Evolutionary conservation across 2,888 invertebrate genomes (phyloP).

Genomic region (Xestia ashworthii): DNA sequence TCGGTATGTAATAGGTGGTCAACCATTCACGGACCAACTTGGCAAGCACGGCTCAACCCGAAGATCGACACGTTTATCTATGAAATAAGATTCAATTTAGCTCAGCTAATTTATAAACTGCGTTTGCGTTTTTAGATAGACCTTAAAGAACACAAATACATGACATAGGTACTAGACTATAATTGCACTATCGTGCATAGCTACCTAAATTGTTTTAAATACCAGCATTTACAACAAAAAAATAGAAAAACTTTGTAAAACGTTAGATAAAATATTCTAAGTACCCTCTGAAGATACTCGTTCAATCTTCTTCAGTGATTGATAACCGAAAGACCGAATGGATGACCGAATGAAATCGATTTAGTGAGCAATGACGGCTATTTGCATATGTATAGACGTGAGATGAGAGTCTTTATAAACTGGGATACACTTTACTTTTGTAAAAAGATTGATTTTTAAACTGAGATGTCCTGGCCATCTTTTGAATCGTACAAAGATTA

Average conservation of each 20-base stretch:
- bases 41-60: too few species aligned
- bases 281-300: constrained; percentile 73
- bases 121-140: not conserved
- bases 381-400: constrained; percentile 87
- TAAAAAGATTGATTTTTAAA: constrained; percentile 56
- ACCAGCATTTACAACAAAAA: not conserved
- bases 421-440: constrained; percentile 55
- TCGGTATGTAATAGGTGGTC: too few species aligned
- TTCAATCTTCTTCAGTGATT: constrained; percentile 86
- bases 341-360: constrained; percentile 88
- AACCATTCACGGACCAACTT: too few species aligned
- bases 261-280: constrained; percentile 63
- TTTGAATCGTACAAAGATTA: not conserved
- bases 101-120: not conserved
- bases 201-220: not conserved
- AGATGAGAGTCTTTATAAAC: constrained; percentile 73
- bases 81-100: not conserved
- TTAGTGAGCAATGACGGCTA: constrained; percentile 82
- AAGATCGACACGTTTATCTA: too few species aligned
- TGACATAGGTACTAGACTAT: not conserved
- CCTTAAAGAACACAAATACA: not conserved
- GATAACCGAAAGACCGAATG: constrained; percentile 84
- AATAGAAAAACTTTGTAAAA: constrained; percentile 50
- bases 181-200: not conserved
- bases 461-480: constrained; percentile 23